Percentiles rank a stretch among this genome's conserved stretches.
Conservation (phyloP, 2,797 vertebrate genomes). For the Rhinella marina region DNA sequence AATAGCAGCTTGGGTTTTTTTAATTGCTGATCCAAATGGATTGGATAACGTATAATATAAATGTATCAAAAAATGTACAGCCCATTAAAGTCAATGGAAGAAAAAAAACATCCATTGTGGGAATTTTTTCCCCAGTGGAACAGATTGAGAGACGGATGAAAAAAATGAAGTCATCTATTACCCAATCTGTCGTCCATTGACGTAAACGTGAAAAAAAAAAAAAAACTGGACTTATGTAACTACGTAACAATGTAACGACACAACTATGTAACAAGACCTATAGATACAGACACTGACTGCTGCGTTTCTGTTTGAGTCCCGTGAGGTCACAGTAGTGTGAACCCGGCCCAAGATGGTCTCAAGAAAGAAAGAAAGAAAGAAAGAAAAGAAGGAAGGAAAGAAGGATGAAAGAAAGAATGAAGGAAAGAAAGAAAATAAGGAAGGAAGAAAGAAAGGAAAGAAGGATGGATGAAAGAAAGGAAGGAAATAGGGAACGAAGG, state of each 20-base stretch:
- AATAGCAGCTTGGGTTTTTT: constrained; percentile 64
- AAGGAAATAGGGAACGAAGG: too few relatives aligned
- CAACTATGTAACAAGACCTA: background rate
- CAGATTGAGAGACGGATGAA: constrained; percentile 10
- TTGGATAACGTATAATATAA: too few relatives aligned
- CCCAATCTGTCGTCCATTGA: constrained; percentile 18
- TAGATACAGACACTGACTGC: background rate
- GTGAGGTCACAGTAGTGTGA: background rate
- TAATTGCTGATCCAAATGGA: background rate
- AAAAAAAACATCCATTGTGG: background rate
- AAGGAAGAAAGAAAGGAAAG: too few relatives aligned
- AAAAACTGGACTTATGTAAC: background rate
- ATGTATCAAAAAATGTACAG: background rate
- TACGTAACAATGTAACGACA: too few relatives aligned
- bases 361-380: too few relatives aligned
- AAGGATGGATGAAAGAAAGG: too few relatives aligned
- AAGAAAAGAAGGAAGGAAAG: too few relatives aligned
- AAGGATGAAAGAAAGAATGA: too few relatives aligned
- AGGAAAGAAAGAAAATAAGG: too few relatives aligned
- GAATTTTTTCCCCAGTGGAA: background rate
- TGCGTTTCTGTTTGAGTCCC: background rate
- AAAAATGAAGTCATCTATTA: background rate
- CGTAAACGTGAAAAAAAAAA: constrained; percentile 9
- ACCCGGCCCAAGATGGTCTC: constrained; percentile 59
- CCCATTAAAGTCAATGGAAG: background rate